Conservation (phyloP, 1,140 invertebrate species). For the Whitmania pigra region DNA sequence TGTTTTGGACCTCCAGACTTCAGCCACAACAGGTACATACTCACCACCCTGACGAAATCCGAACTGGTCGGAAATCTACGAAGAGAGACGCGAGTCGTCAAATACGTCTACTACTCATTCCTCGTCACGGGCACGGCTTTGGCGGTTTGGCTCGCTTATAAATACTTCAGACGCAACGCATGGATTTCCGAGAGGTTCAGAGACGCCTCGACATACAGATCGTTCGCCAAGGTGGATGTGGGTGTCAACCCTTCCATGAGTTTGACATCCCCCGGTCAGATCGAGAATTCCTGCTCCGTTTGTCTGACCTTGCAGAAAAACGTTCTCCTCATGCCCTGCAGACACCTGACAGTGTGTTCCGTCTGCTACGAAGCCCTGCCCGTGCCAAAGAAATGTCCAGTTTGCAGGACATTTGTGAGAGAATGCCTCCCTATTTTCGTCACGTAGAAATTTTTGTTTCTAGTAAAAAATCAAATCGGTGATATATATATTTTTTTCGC, state of each 20-base stretch:
- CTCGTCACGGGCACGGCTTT: slow-evolving; percentile 29
- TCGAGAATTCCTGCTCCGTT: slow-evolving; percentile 36
- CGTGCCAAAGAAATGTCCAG: slow-evolving; percentile 36
- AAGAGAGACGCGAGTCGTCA: slow-evolving; percentile 27
- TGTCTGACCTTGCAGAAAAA: slow-evolving; percentile 39
- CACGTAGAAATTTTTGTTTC: slow-evolving; percentile 26
- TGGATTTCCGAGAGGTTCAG: not conserved
- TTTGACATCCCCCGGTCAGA: slow-evolving; percentile 11
- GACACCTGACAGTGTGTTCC: slow-evolving; percentile 41
- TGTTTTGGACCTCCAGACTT: slow-evolving; percentile 27
- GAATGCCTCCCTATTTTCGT: slow-evolving; percentile 34
- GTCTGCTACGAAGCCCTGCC: slow-evolving; percentile 37
- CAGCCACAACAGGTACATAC: slow-evolving; percentile 31
- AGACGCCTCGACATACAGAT: not conserved
- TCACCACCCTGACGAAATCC: slow-evolving; percentile 33
- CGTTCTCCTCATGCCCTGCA: slow-evolving; percentile 40
- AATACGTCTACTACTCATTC: slow-evolving; percentile 31
- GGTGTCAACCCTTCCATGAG: not conserved
- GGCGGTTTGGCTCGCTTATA: slow-evolving; percentile 29
- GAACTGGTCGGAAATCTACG: slow-evolving; percentile 34
- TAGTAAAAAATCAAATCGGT: too few species aligned
- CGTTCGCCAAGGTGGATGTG: not conserved
- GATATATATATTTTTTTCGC: too few species aligned
- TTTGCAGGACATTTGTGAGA: slow-evolving; percentile 35
- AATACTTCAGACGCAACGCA: slow-evolving; percentile 21